Evolutionary conservation across 1,140 invertebrate genomes (phyloP), one percentile per base, ranked within the genome.

Genomic region (Zaprionus vittiger): DNA sequence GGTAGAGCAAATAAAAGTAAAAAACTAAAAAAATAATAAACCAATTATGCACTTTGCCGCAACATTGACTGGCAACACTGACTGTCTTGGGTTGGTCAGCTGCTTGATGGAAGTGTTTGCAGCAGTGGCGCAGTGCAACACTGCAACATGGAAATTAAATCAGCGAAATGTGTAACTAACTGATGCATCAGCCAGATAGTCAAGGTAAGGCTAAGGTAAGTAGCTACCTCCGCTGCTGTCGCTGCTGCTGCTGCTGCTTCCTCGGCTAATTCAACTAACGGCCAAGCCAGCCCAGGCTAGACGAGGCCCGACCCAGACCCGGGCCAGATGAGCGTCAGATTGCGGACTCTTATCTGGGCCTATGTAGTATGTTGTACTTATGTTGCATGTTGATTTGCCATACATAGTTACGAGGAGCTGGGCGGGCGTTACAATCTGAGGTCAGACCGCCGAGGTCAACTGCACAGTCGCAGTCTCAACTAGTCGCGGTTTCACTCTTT

Each of bases 31-130:
- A 67, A 78, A 87, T 83, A 85, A 85, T 91, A 90, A 91, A 90
- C 90, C 89, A 91, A 91, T 91, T 91, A 91, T 90, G 80, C 84
- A 90, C 90, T 91, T 91, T 91, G 90, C 84, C 84, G 77, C 84
- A 83, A 90, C 81, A 91, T 91, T 91, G 84, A 89, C 77, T 72
- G 59, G 78, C 22, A 1, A 15, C 55, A n/a, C 5, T 31, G 15
- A 5, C 38, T 56, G 61, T 17, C 67, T 54, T 52, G 62, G 67
- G 69, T 72, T 67, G 84, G 83, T 89, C 83, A 89, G 71, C 75
- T 73, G 74, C 37, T 73, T 74, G 77, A 73, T 72, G 69, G 78
- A 80, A 84, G 81, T 75, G 80, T 72, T 86, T 77, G 47, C 65
- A 61, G 41, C 41, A 41, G 57, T 24, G 49, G 57, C 28, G 49